Evolutionary conservation across 2,888 invertebrate genomes (phyloP), one percentile per base, ranked within the genome.

Genomic region (Stramonita haemastoma): DNA sequence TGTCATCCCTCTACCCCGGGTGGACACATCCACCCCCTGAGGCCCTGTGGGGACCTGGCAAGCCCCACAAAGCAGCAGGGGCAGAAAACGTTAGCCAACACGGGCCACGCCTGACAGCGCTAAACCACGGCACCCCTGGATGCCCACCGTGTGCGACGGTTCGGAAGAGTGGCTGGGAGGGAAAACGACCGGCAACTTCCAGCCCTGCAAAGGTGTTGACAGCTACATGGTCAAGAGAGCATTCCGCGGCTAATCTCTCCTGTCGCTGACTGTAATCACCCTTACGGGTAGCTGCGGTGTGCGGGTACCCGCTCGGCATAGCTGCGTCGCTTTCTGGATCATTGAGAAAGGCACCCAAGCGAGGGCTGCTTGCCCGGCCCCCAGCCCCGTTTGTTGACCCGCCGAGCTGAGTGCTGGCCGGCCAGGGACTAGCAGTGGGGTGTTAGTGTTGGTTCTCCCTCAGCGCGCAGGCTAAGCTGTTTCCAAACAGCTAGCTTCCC

Each of bases 201-300:
- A 22, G 81, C 36, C 26, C 19, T 36, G 81, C 36, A 81, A 81
- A 81, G 81, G 81, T 81, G 81, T 81, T 81, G 81, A 81, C 81
- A 83, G 46, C 81, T 46, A 22, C 22, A 46, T 29, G 81, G 81
- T 83, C 81, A 83, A 22, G 46, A 34, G 81, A 83, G 36, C 81
- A 83, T 46, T 83, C 29, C n/a, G 81, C 15, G 36, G 46, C 81
- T 83, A 83, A 83, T 83, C 81, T 36, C 32, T 46, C 46, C 81
- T 83, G 81, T 83, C 81, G 81, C 81, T 83, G 81, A 83, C 81
- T 83, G 81, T 83, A 83, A 83, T 83, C 81, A 29, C 81, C 81
- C 81, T 81, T 46, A 11, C 81, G 46, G 19, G 11, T 32, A n/a
- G n/a, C 73, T 29, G 81, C 36, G 46, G 81, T 83, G 36, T 6